Percentiles rank a stretch among this genome's conserved stretches.
These are phyloP conservation scores for Chionis minor DNA, from an alignment of 2,113 vertebrate species.

Conservation along the genomic window DNA sequence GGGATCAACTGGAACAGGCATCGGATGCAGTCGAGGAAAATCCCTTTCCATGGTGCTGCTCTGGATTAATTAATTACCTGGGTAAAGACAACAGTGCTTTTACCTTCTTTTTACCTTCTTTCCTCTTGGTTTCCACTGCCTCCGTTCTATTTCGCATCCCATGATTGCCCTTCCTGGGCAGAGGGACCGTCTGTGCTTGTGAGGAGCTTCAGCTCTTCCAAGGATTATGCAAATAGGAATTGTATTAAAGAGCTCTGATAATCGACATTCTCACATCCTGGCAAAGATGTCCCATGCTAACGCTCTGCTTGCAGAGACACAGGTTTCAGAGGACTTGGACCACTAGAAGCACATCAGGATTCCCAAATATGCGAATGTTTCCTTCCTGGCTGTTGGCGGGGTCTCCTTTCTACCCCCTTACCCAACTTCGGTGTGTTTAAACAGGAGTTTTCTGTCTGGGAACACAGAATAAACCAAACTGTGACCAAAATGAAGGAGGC, in stretches of 20 bases:
- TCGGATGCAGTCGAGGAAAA: not conserved
- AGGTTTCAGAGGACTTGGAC: not conserved
- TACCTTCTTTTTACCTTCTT: not conserved
- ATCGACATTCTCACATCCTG: not conserved
- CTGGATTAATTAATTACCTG: not conserved
- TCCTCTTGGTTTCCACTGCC: not conserved
- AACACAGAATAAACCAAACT: not conserved
- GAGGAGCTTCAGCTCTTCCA: not conserved
- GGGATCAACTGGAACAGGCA: not conserved
- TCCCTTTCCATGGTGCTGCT: not conserved
- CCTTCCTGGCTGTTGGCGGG: not conserved
- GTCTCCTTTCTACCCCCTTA: not conserved
- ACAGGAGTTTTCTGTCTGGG: not conserved
- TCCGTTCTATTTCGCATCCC: not conserved
- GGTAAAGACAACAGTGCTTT: not conserved
- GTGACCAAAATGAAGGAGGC: not conserved
- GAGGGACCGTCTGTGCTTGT: accelerated
- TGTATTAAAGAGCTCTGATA: not conserved
- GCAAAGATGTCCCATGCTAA: not conserved
- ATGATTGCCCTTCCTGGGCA: not conserved
- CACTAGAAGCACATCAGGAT: not conserved
- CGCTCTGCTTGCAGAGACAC: not conserved
- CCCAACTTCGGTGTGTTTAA: not conserved
- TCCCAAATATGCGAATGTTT: accelerated
- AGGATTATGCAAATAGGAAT: not conserved